A percentile compares a stretch with the other conserved stretches of the same genome.
Conservation (phyloP, 2,113 vertebrate genomes). For the Petrocephalus microphthalmus region DNA sequence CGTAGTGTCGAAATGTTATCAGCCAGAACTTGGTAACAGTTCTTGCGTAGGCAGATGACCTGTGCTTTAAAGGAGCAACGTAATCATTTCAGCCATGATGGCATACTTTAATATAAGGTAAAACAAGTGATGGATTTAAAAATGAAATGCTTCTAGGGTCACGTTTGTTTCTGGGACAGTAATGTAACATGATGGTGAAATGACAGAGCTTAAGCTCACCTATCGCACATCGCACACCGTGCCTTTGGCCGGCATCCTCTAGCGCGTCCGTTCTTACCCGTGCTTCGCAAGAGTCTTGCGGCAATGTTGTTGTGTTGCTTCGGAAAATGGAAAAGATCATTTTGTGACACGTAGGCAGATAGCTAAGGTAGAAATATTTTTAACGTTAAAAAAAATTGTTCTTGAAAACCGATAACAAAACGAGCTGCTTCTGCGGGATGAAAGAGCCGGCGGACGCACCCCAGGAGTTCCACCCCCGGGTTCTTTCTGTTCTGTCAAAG, state of each 20-base stretch:
- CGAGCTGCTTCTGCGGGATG: neutral
- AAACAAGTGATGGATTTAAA: conserved; percentile 1
- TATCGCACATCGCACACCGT: neutral
- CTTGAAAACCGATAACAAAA: conserved; percentile 5
- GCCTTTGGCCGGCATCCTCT: neutral
- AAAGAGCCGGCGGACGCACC: neutral
- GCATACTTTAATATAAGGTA: neutral
- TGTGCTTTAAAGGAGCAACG: neutral
- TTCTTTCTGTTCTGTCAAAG: neutral
- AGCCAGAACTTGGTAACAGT: neutral
- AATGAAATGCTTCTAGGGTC: neutral
- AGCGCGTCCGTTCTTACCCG: neutral
- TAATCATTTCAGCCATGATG: neutral
- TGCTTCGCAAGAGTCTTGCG: neutral
- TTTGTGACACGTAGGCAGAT: neutral
- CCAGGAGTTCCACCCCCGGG: neutral
- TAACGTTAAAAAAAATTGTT: neutral
- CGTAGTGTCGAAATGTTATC: conserved; percentile 16
- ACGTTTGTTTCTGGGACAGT: neutral
- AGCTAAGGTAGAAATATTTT: conserved; percentile 7
- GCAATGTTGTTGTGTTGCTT: neutral
- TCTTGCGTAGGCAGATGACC: neutral
- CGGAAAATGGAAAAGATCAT: neutral
- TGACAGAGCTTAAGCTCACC: neutral
- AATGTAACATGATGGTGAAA: neutral